Evolutionary conservation across 2,797 vertebrate genomes (phyloP), one percentile per base, ranked within the genome.

Genomic region (Adelosebastes latens): DNA sequence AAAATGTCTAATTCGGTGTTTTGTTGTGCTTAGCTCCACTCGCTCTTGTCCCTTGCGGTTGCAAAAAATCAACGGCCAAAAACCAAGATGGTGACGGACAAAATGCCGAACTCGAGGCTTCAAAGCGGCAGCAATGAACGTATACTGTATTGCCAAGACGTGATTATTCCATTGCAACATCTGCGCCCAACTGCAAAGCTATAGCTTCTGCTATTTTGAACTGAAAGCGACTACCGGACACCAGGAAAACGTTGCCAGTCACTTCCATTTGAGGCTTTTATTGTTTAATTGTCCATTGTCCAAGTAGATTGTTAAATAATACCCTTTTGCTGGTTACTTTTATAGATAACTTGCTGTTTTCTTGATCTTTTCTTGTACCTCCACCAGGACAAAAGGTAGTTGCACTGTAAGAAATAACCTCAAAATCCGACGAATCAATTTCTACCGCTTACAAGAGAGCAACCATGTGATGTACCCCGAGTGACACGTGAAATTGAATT

Each of bases 401-500:
- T 25, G 3, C 9, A 36, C 25, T n/a, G 22, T 22, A 24, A 71
- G 20, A 75, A 84, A 71, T 20, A 83, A 39, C 46, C 34, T 80
- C 27, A 20, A 60, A 67, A 53, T 60, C 36, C 5, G 39, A 64
- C 49, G n/a, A 55, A 22, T 72, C 56, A 29, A 5, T 79, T 78
- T 83, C 55, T 69, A 4, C 49, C 39, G 64, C 32, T 61, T 79
- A 25, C 32, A 52, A 34, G 32, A 52, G 61, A 31, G 71, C 69
- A 24, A 2, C 74, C 56, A 49, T 70, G 31, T 70, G 75, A 75
- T 82, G 63, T 32, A 69, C 69, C 71, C 70, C 12, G 53, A 56
- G 53, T 65, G 27, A 82, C 83, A 69, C 32, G 82, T 81, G 29
- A 80, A 89, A 86, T 84, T 77, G 46, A 86, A 84, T 89, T 87